Base-by-base conservation (phyloP, 2,797 vertebrate species). In the Erethizon dorsatum region DNA sequence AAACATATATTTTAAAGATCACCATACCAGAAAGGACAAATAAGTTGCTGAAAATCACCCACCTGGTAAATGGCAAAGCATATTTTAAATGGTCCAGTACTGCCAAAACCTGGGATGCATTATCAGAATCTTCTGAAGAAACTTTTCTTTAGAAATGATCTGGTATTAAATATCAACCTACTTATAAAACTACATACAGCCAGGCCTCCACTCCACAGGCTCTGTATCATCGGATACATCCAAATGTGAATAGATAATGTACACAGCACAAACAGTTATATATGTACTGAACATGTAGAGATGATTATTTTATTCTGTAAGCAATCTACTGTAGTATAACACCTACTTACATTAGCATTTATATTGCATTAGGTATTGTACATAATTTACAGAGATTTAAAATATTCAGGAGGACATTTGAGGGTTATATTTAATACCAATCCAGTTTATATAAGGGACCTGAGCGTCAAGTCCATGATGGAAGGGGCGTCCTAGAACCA, bases 1-100 rank as follows among this genome's bases (percentile, higher is more conserved):
- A 83, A 79, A 20, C 4, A 88, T 31, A 10, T 20, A 63, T 6
- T 97, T 71, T 52, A 78, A 95, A 75, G 24, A 75, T 90, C 7
- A 52, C 61, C 85, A 37, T 83, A 88, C 93, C 56, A 75, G 28
- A 92, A 96, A 88, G 8, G 33, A 79, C 37, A 75, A 93, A 65
- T 77, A 90, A 78, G 73, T 88, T 79, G 26, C 28, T 73, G 14
- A 85, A 93, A 82, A 41, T 90, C 65, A 88, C 2, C 84, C 56
- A 90, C 67, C 1, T 65, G 33, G n/a, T 22, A 83, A 89, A 87
- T 50, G 37, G n/a, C 6, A 71, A 88, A 90, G 26, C 14, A 45
- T 13, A 88, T 63, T 94, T 78, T 45, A 77, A 65, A 41, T 47
- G 24, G 24, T 57, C 37, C 63, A 65, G 26, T 26, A n/a, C 2